These are phyloP conservation scores for Anniella stebbinsi DNA, from an alignment of 2,797 vertebrate genomes.

Conservation along the genomic window DNA sequence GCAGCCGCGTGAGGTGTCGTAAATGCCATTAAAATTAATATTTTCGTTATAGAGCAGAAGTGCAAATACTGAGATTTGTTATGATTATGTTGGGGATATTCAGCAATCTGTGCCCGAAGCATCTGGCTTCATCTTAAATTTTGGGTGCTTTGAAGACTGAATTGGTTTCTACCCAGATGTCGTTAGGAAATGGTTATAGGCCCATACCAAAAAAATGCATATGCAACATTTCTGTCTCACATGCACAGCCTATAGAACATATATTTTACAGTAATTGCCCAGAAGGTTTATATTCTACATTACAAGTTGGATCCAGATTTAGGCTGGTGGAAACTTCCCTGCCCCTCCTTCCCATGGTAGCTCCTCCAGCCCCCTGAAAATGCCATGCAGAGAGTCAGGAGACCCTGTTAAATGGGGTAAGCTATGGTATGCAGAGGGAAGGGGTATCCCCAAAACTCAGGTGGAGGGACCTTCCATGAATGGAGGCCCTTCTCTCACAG, in stretches of 20 bases:
- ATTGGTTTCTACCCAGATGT: neutral
- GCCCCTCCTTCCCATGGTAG: no score
- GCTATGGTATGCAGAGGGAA: no score
- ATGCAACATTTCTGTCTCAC: neutral
- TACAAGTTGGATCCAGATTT: neutral
- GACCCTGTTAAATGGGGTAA: no score
- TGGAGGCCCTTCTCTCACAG: no score
- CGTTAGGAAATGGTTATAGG: neutral
- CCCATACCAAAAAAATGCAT: neutral
- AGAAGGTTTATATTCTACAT: neutral
- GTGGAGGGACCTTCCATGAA: no score
- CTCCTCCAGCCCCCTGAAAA: no score
- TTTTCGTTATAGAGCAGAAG: conserved; percentile 56
- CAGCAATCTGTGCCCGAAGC: neutral
- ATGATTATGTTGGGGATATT: conserved; percentile 27
- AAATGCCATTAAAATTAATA: conserved; percentile 53
- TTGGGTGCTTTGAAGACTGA: conserved; percentile 41
- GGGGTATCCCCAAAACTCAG: no score
- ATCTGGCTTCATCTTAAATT: conserved; percentile 43
- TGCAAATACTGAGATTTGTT: conserved; percentile 34
- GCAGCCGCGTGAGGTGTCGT: conserved; percentile 24
- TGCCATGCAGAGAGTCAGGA: no score
- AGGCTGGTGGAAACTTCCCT: no score
- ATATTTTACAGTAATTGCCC: neutral
- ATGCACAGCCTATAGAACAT: neutral